Evolutionary conservation across 2,888 invertebrate species (phyloP).

Genomic region (Hirudinaria manillensis): DNA sequence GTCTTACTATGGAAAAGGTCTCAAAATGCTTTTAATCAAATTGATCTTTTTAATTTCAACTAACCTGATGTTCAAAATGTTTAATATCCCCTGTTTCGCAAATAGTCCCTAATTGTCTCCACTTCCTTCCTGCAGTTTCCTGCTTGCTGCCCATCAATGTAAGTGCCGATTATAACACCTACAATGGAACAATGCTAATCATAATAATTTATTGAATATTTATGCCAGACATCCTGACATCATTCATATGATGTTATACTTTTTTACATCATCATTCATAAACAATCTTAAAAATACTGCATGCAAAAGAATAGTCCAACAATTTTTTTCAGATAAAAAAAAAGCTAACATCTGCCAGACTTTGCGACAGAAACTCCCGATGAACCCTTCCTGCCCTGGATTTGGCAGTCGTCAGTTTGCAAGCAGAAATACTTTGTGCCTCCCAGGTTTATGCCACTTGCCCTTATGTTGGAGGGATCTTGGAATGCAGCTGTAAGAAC

Average conservation of each 20-base stretch:
- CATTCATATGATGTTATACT: not conserved
- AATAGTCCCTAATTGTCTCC: slow-evolving; percentile 30
- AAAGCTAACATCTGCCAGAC: slow-evolving; percentile 27
- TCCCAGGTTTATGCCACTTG: slow-evolving; percentile 28
- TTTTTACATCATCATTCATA: no score
- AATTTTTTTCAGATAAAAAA: not conserved
- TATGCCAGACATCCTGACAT: not conserved
- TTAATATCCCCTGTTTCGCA: slow-evolving; percentile 25
- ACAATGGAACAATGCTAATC: not conserved
- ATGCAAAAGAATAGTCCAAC: no score
- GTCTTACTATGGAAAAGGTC: no score
- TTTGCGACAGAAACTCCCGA: slow-evolving; percentile 31
- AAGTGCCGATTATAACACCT: slow-evolving; percentile 33
- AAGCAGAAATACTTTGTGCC: slow-evolving; percentile 30
- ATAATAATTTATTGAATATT: not conserved
- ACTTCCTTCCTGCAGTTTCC: slow-evolving; percentile 32
- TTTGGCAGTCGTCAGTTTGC: slow-evolving; percentile 25
- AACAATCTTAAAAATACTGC: no score
- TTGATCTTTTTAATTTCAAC: no score
- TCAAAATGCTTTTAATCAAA: no score
- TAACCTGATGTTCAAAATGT: no score
- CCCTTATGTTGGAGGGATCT: slow-evolving; percentile 23
- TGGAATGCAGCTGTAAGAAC: slow-evolving; percentile 18
- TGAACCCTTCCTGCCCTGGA: slow-evolving; percentile 30
- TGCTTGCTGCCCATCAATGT: slow-evolving; percentile 28